These are phyloP conservation scores for Tinea trinotella DNA, from an alignment of 2,888 invertebrate species.

Conservation along the genomic window DNA sequence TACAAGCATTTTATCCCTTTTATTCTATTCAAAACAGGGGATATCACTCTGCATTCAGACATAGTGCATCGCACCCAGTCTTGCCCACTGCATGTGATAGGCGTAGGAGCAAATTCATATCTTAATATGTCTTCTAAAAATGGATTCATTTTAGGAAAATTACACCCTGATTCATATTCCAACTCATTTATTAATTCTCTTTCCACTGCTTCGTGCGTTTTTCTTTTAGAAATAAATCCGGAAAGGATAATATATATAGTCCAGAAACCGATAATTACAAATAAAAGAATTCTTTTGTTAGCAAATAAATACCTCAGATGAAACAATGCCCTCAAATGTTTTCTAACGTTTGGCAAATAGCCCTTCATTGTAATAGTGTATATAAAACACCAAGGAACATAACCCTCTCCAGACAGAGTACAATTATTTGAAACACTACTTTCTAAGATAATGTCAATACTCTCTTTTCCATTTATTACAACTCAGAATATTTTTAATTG, in stretches of 20 bases:
- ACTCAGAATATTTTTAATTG: too few species aligned
- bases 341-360: not conserved
- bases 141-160: not conserved
- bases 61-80: not conserved
- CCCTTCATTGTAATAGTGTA: not conserved
- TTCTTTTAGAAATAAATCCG: not conserved
- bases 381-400: too few species aligned
- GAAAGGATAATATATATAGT: not conserved
- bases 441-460: too few species aligned
- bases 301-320: not conserved
- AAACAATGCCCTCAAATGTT: not conserved
- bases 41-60: not conserved
- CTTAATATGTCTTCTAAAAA: not conserved
- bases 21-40: not conserved
- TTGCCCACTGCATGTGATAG: not conserved
- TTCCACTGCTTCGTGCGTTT: not conserved
- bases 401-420: too few species aligned
- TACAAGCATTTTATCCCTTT: not conserved
- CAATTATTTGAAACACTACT: too few species aligned
- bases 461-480: too few species aligned
- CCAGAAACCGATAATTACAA: not conserved
- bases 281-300: not conserved
- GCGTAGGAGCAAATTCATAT: not conserved
- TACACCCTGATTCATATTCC: not conserved
- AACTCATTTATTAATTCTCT: not conserved